A percentile compares a stretch with the other conserved stretches of the same genome.
These are phyloP conservation scores for Argyresthia goedartella DNA, from an alignment of 2,888 invertebrate species.

Conservation along the genomic window DNA sequence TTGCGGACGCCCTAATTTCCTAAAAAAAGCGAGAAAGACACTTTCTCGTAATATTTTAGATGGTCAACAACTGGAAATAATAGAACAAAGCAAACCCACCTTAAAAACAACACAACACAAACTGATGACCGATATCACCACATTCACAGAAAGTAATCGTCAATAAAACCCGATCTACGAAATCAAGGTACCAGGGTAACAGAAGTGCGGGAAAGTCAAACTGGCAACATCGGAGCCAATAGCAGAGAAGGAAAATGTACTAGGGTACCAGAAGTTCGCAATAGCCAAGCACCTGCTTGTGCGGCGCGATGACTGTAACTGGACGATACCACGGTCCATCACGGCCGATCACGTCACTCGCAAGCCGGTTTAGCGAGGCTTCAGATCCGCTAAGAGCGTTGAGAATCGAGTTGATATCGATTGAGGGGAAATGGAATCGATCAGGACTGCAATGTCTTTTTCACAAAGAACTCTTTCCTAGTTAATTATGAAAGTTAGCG, in stretches of 20 bases:
- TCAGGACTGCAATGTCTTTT: too few species aligned
- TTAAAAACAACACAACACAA: background rate
- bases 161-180: too few species aligned
- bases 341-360: conserved; percentile 52
- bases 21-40: too few species aligned
- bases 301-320: conserved; percentile 61
- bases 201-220: conserved; percentile 21
- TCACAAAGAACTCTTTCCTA: too few species aligned
- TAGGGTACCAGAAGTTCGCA: too few species aligned
- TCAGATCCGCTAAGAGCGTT: background rate
- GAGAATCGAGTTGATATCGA: background rate
- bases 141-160: background rate
- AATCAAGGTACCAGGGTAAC: conserved; percentile 27
- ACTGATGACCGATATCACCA: background rate
- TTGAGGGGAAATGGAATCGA: too few species aligned
- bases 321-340: conserved; percentile 29
- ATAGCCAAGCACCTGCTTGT: conserved; percentile 53
- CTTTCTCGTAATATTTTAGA: too few species aligned
- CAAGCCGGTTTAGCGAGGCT: conserved; percentile 48
- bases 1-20: too few species aligned
- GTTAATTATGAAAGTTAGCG: too few species aligned
- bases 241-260: too few species aligned
- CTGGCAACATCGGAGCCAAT: too few species aligned
- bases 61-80: background rate
- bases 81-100: background rate